These are phyloP conservation scores for Apostichopus japonicus DNA, from an alignment of 35 echinoderm and acorn worm species.

Conservation along the genomic window DNA sequence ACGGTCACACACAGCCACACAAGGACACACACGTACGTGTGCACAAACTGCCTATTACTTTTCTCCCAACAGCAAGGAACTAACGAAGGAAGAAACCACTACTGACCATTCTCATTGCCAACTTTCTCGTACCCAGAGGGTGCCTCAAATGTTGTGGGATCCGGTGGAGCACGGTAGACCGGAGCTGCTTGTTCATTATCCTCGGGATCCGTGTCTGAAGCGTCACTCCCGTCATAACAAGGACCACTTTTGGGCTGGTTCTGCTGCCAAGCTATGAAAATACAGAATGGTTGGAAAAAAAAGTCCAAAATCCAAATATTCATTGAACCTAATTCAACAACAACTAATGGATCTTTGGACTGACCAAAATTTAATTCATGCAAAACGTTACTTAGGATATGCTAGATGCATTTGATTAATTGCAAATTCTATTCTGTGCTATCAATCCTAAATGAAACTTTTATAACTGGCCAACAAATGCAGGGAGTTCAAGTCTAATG, in stretches of 20 bases:
- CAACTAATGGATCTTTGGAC: too few species aligned
- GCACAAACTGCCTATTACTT: constrained; percentile 6
- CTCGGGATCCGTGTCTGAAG: constrained; percentile 20
- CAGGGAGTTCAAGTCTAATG: too few species aligned
- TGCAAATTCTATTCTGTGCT: too few species aligned
- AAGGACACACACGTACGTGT: background rate
- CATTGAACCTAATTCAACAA: too few species aligned
- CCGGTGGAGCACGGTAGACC: background rate
- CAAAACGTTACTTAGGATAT: too few species aligned
- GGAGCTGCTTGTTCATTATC: constrained; percentile 15
- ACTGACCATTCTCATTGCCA: constrained; percentile 12
- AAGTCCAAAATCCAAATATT: too few species aligned
- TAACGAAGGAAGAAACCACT: background rate
- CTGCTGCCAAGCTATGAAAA: background rate
- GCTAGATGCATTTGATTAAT: too few species aligned
- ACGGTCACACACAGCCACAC: too few species aligned
- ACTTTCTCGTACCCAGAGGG: constrained; percentile 30
- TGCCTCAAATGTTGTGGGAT: background rate
- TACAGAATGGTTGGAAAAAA: too few species aligned
- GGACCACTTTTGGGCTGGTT: constrained; percentile 16
- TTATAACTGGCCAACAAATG: too few species aligned
- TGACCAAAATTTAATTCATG: too few species aligned
- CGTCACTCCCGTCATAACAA: constrained; percentile 15
- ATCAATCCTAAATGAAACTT: too few species aligned
- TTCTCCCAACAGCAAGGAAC: background rate